Percentiles rank a stretch among this genome's conserved stretches.
phyloP scores from a whole-genome alignment of 2,888 invertebrate species.

The Ormyrus pomaceus region DNA sequence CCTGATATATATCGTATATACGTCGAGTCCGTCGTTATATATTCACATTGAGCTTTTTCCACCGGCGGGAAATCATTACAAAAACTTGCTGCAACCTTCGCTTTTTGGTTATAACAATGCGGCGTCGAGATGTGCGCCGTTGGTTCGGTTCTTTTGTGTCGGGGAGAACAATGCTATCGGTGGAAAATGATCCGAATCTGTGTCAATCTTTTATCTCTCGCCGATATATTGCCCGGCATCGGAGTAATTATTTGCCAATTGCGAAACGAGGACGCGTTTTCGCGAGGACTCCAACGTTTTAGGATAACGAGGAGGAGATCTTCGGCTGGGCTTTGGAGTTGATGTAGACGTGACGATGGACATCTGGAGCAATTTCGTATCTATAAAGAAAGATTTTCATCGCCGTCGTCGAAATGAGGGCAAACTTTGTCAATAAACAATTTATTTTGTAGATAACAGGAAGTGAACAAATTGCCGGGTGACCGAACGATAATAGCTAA shows the following conservation, averaged over 20 bases:
- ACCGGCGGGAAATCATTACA: too few species aligned
- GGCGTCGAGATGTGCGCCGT: neutral
- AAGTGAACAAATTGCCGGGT: neutral
- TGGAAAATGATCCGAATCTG: neutral
- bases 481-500: neutral
- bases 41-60: too few species aligned
- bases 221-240: neutral
- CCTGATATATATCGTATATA: neutral
- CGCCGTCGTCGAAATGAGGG: neutral
- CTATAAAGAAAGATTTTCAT: neutral
- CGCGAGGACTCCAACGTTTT: neutral
- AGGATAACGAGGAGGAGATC: neutral
- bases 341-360: neutral
- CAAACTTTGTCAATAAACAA: constrained; percentile 31
- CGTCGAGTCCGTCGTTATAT: too few species aligned
- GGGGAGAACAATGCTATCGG: constrained; percentile 15
- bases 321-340: neutral
- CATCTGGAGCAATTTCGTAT: neutral
- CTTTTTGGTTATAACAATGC: neutral
- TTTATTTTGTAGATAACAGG: neutral
- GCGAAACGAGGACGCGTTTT: neutral
- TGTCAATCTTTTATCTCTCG: neutral
- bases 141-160: neutral
- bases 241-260: neutral
- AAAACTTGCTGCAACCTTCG: too few species aligned